phyloP scores from a whole-genome alignment of 2,113 vertebrate species.

The Dendrocopos noguchii region DNA sequence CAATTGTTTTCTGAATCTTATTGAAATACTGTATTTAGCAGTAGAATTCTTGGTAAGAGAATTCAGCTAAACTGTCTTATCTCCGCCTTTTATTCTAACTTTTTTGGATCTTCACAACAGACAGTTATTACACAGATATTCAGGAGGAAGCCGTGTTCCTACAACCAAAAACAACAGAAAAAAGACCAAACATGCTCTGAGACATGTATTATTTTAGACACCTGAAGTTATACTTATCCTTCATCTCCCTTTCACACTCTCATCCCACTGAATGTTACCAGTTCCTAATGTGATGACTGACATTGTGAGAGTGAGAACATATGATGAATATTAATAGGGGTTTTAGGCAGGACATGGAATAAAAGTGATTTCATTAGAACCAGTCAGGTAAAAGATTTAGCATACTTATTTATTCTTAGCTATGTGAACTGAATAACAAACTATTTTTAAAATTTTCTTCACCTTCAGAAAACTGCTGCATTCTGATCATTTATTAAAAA shows the following conservation, averaged over 20 bases:
- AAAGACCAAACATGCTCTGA: background rate
- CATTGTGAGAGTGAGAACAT: background rate
- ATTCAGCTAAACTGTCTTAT: background rate
- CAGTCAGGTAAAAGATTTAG: background rate
- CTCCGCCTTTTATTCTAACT: background rate
- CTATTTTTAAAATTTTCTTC: background rate
- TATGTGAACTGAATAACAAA: background rate
- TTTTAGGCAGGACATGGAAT: background rate
- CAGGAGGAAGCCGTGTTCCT: background rate
- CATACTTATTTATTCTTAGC: background rate
- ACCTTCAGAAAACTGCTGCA: background rate
- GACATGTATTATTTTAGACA: background rate
- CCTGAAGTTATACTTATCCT: background rate
- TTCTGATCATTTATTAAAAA: background rate
- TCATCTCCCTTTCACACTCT: background rate
- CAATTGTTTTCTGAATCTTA: background rate
- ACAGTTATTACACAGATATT: background rate
- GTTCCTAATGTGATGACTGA: background rate
- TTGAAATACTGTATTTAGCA: background rate
- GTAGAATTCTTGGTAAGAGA: background rate
- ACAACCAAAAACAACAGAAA: background rate
- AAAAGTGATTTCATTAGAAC: background rate
- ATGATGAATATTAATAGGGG: background rate
- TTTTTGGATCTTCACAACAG: background rate
- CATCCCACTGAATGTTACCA: background rate